These are phyloP conservation scores for Stylophora pistillata DNA, from an alignment of 64 coral and sea anemone genomes.

Conservation along the genomic window DNA sequence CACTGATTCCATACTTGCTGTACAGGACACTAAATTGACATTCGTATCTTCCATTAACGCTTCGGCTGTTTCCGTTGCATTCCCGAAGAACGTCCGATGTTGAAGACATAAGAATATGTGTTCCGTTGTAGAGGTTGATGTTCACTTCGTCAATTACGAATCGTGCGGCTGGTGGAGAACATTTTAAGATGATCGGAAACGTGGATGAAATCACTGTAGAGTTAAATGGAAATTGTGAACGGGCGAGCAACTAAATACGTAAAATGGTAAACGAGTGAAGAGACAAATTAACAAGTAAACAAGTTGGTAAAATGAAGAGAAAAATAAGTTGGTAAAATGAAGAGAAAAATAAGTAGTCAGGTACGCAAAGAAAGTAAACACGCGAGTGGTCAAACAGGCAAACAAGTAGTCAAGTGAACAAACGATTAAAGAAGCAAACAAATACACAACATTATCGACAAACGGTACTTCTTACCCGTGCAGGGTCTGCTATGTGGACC, in stretches of 20 bases:
- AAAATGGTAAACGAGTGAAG: background rate
- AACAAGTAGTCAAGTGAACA: background rate
- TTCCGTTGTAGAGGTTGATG: background rate
- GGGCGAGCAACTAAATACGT: background rate
- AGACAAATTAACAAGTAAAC: background rate
- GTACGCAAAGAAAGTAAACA: background rate
- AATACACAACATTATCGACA: background rate
- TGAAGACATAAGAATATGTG: background rate
- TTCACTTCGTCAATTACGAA: slow-evolving; percentile 19
- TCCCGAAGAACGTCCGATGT: background rate
- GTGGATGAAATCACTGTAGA: slow-evolving; percentile 34
- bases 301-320: background rate
- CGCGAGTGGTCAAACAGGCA: background rate
- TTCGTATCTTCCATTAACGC: background rate
- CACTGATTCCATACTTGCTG: background rate
- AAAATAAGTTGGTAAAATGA: too few relatives aligned
- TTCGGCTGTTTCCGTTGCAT: background rate
- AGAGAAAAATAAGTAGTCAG: too few relatives aligned
- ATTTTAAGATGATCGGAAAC: slow-evolving; percentile 30
- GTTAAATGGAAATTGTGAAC: background rate
- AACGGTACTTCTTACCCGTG: background rate
- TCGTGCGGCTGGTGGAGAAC: background rate
- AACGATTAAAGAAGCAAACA: background rate
- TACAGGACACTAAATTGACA: slow-evolving; percentile 22
- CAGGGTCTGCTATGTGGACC: slow-evolving; percentile 29